These are phyloP conservation scores for Drosophila eohydei DNA, from an alignment of 2,888 invertebrate genomes.

Conservation along the genomic window DNA sequence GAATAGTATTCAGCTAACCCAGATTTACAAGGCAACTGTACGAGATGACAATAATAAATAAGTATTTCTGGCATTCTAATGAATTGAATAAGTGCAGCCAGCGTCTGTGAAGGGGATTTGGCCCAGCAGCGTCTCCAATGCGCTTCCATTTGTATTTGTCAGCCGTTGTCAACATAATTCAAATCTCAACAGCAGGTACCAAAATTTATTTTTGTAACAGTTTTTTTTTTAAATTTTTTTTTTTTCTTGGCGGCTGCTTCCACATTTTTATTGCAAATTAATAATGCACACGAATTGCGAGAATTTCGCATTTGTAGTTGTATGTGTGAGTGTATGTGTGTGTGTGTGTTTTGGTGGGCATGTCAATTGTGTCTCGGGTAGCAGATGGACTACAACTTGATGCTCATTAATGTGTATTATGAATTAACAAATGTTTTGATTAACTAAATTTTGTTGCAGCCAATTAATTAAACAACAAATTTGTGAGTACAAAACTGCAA, in stretches of 20 bases:
- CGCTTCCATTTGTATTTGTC: constrained; percentile 81
- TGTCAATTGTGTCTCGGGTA: constrained; percentile 69
- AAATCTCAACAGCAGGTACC: constrained; percentile 66
- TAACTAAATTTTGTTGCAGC: constrained; percentile 72
- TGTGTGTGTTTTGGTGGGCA: constrained; percentile 33
- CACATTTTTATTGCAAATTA: constrained; percentile 79
- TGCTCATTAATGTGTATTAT: constrained; percentile 48
- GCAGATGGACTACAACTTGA: constrained; percentile 63
- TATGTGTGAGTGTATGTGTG: constrained; percentile 19
- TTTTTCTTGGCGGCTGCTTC: constrained; percentile 57
- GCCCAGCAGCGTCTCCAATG: constrained; percentile 70
- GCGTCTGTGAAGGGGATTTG: constrained; percentile 6
- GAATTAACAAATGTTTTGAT: constrained; percentile 75
- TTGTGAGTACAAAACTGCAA: constrained; percentile 60
- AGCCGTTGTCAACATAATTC: constrained; percentile 78
- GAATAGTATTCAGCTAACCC: constrained; percentile 54
- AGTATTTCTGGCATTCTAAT: constrained; percentile 75
- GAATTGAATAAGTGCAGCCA: constrained; percentile 63
- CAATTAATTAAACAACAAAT: constrained; percentile 69
- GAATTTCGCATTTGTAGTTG: constrained; percentile 6
- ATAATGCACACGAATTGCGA: constrained; percentile 65
- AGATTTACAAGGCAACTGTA: constrained; percentile 45
- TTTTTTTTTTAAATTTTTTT: constrained; percentile 22
- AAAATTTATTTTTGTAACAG: constrained; percentile 63
- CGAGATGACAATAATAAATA: constrained; percentile 74